phyloP scores from a whole-genome alignment of 2,113 vertebrate genomes.

The Globicephala melas region DNA sequence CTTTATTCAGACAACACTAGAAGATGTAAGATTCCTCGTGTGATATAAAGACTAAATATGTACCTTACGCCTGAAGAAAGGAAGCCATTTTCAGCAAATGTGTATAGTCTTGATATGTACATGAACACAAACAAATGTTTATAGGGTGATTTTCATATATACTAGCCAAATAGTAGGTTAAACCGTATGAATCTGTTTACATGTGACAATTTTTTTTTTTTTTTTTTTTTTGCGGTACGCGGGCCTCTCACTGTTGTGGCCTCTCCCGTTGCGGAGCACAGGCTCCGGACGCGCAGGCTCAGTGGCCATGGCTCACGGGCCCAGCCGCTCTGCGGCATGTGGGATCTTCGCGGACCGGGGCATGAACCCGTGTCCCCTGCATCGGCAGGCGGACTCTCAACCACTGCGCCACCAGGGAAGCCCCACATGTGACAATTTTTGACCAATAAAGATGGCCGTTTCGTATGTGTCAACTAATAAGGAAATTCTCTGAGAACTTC shows the following conservation, averaged over 20 bases:
- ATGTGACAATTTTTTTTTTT: not conserved
- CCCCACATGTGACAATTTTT: not conserved
- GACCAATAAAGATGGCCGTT: not conserved
- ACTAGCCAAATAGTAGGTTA: not conserved
- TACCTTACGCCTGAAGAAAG: not conserved
- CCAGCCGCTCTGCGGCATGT: accelerated
- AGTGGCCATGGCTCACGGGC: too few species aligned
- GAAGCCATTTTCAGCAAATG: not conserved
- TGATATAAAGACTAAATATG: not conserved
- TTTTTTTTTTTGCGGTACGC: too few species aligned
- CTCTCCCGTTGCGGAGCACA: too few species aligned
- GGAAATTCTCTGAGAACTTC: not conserved
- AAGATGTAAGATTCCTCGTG: not conserved
- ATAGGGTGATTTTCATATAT: not conserved
- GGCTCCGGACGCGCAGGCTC: too few species aligned
- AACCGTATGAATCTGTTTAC: not conserved
- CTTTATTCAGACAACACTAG: not conserved
- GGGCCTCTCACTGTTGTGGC: too few species aligned
- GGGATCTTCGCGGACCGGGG: too few species aligned
- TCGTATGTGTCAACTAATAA: not conserved
- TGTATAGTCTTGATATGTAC: not conserved
- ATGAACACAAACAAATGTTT: not conserved
- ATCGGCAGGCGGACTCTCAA: too few species aligned
- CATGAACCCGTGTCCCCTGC: too few species aligned
- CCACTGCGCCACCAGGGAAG: too few species aligned